Evolutionary conservation across 2,113 vertebrate species (phyloP).

Genomic region (Salvelinus fontinalis): DNA sequence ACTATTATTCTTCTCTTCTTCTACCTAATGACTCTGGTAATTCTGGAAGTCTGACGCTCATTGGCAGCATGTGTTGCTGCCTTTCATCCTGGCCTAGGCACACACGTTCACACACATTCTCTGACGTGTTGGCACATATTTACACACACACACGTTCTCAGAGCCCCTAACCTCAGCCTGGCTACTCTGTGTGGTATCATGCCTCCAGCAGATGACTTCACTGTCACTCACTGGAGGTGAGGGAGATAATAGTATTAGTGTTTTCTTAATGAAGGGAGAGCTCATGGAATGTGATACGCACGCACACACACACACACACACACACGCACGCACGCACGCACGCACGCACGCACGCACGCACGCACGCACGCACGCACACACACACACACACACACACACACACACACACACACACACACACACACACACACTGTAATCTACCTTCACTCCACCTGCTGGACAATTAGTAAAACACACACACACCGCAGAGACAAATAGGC

Average conservation of each 20-base stretch:
- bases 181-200: conserved; percentile 44
- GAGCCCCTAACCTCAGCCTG: conserved; percentile 13
- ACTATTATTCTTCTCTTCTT: conserved; percentile 21
- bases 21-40: conserved; percentile 43
- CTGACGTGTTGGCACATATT: conserved; percentile 25
- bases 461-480: neutral
- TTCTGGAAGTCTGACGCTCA: conserved; percentile 46
- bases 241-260: neutral
- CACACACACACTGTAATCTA: neutral
- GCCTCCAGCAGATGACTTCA: conserved; percentile 38
- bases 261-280: neutral
- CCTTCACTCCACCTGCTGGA: neutral
- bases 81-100: conserved; percentile 50
- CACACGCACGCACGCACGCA: too few relatives aligned
- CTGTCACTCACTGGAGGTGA: neutral
- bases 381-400: neutral
- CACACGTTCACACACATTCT: conserved; percentile 25
- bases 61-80: conserved; percentile 37
- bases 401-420: neutral
- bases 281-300: neutral
- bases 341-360: too few relatives aligned
- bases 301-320: too few relatives aligned
- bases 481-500: neutral
- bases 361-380: neutral
- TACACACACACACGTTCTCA: conserved; percentile 10